Evolutionary conservation across 2,888 invertebrate species (phyloP).

Genomic region (Tinea trinotella): DNA sequence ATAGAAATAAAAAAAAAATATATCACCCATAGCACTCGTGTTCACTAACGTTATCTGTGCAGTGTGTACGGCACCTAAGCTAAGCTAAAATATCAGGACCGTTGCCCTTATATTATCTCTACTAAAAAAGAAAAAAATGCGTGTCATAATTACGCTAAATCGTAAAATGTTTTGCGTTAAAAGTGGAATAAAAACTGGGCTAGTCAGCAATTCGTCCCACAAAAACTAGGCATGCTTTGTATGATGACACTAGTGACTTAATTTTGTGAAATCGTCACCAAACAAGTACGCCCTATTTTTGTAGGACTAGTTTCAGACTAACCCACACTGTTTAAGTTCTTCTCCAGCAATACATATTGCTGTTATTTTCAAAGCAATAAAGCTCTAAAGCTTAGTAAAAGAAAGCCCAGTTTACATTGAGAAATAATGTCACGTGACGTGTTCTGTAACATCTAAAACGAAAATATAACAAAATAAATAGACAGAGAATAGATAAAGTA

Average conservation of each 20-base stretch:
- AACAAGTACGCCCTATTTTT: no score
- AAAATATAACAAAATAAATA: no score
- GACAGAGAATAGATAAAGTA: no score
- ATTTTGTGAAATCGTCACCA: no score
- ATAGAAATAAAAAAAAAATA: no score
- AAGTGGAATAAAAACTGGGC: background rate
- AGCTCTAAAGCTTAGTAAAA: conserved; percentile 41
- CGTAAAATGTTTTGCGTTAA: background rate
- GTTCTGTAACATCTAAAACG: no score
- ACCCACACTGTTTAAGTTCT: background rate
- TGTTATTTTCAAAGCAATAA: conserved; percentile 35
- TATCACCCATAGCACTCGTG: background rate
- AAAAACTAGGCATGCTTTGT: no score
- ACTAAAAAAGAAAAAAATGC: background rate
- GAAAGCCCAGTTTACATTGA: conserved; percentile 26
- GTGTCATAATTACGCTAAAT: conserved; percentile 3
- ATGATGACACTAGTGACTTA: no score
- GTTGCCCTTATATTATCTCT: background rate
- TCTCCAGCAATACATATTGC: background rate
- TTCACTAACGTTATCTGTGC: background rate
- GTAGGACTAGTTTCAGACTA: no score
- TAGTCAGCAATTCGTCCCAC: no score
- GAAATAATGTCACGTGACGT: background rate
- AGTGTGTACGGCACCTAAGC: background rate
- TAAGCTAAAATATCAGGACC: no score